Evolutionary conservation across 1,140 invertebrate genomes (phyloP), one percentile per base, ranked within the genome.

Genomic region (Calosoma granatense): DNA sequence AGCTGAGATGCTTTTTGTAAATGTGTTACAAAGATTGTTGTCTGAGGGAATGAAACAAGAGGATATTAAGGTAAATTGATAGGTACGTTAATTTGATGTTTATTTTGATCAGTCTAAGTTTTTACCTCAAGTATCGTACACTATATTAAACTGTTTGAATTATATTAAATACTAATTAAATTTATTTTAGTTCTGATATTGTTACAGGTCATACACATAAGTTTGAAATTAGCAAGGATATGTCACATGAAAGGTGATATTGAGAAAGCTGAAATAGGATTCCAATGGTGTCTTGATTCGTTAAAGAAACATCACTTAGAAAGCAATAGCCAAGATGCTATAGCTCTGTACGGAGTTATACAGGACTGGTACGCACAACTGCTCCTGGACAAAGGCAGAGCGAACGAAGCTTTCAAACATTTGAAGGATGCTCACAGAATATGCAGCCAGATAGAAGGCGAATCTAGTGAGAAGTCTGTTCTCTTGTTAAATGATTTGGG

Each of bases 401-500:
- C 77, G 60, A 66, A 77, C 20, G 78, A 88, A 62, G 86, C 89
- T 0, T 74, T 84, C 36, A 74, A 76, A 41, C 75, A 83, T 61
- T 81, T 93, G 65, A 74, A 80, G 51, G 80, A 83, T 70, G 82
- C 91, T 30, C 82, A 87, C 62, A 72, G 85, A 20, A 75, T 84
- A 59, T 87, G 85, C 56, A 66, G 75, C 52, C 71, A 81, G 67
- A 65, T 86, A 0, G 72, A 87, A 68, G 89, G 89, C 4, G 67
- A 81, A 58, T 70, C 81, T 6, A 80, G 82, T 63, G 81, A 86
- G 63, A 87, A 93, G 68, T 82, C 81, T 59, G 80, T 91, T 17
- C 73, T 90, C 20, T 75, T 94, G 36, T 70, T 94, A 4, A 95
- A 94, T 78, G 89, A 95, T 70, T 76, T 95, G 56, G 92, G 87